Conservation (phyloP, 2,113 vertebrate genomes). For the Camelus bactrianus region DNA sequence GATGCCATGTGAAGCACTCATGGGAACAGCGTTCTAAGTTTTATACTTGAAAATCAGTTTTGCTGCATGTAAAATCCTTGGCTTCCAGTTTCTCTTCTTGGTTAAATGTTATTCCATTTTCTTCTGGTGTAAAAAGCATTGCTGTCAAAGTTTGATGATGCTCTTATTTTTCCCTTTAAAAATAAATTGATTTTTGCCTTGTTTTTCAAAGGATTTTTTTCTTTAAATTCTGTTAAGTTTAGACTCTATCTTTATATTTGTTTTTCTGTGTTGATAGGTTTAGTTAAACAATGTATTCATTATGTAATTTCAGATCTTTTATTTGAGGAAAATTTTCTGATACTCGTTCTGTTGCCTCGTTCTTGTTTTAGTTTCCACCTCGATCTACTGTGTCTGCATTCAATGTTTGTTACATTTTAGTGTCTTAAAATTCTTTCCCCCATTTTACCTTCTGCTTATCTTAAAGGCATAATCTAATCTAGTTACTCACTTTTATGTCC, state of each 20-base stretch:
- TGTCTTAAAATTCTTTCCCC: neutral
- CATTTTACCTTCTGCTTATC: neutral
- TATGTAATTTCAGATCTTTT: neutral
- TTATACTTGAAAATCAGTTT: neutral
- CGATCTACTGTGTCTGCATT: neutral
- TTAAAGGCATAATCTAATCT: neutral
- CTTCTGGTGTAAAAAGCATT: neutral
- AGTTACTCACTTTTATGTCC: neutral
- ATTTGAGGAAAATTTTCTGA: neutral
- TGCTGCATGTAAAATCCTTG: neutral
- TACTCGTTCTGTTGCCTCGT: neutral
- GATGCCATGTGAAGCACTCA: neutral
- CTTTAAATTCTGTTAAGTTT: neutral
- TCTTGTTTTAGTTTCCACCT: neutral
- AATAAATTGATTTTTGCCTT: slow-evolving; percentile 30
- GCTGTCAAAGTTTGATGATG: neutral
- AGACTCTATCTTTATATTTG: neutral
- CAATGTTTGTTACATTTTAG: neutral
- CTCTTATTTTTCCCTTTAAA: neutral
- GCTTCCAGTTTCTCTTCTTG: neutral
- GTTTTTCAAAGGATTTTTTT: neutral
- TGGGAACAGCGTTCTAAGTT: neutral
- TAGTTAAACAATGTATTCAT: neutral
- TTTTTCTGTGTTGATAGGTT: neutral
- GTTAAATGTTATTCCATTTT: neutral